Base-by-base conservation (phyloP, 2,113 vertebrate genomes). In the Mormyrus lacerda region DNA sequence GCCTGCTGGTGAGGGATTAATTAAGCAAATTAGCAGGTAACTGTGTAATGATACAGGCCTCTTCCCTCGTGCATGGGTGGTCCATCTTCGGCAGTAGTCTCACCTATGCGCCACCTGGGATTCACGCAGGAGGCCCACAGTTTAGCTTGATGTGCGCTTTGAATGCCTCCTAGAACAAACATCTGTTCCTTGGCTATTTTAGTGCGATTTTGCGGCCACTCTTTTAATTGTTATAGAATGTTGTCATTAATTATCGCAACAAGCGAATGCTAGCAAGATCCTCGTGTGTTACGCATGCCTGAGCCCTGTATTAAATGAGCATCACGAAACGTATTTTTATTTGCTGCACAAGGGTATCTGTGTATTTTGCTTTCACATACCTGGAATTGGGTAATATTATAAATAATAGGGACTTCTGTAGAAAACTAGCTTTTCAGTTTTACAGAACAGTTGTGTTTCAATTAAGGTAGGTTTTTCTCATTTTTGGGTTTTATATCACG, bases 1-100 rank as follows among this genome's bases (percentile, higher is more conserved):
- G 44, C 50, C 48, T 55, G 85, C 48, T 53, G 85, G 85, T 8
- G 50, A 69, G 50, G 48, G 83, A 47, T 27, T 85, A 85, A 85
- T 85, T 47, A 50, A 85, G 45, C n/a, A 11, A 87, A 48, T 53
- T 53, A 53, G 48, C 50, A 87, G 85, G 85, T 87, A 53, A 87
- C 48, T 17, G 50, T 13, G 50, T 55, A 87, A 87, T 87, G 50
- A 87, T 87, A 51, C 27, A n/a, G 48, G 31, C 19, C 44, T 47
- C n/a, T 3, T 84, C 44, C 19, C 44, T 84, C 21, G 19, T 84
- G 82, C 44, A n/a, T 84, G 44, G 85, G 45, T 35, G 50, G n/a
- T 53, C 31, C 15, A 17, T 13, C 27, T 35, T 55, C n/a, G 0
- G 31, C 13, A 7, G 5, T 6, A 35, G 31, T 51, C 27, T 51